A percentile compares a stretch with the other conserved stretches of the same genome.
phyloP scores from a whole-genome alignment of 2,113 vertebrate genomes.

The Gymnorhina tibicen region DNA sequence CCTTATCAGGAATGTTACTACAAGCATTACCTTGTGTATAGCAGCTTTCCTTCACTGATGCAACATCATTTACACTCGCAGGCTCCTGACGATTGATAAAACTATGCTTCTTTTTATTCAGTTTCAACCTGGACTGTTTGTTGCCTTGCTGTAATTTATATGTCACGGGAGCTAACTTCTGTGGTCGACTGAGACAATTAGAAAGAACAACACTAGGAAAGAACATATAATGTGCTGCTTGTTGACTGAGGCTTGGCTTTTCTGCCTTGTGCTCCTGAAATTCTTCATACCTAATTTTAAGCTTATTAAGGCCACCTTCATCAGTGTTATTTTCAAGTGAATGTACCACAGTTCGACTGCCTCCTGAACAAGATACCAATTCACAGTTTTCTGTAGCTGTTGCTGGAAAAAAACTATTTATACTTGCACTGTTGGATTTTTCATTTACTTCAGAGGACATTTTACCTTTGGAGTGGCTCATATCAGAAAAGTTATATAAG shows the following conservation, averaged over 20 bases:
- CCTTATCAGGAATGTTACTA: constrained; percentile 70
- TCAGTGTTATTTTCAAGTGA: constrained; percentile 73
- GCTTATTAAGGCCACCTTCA: constrained; percentile 88
- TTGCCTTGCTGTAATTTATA: constrained; percentile 79
- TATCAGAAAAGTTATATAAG: constrained; percentile 83
- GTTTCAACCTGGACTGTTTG: constrained; percentile 83
- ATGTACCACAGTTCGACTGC: constrained; percentile 69
- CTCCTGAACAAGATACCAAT: constrained; percentile 70
- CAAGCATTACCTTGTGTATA: constrained; percentile 68
- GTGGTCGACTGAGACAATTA: constrained; percentile 89
- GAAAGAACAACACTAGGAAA: constrained; percentile 98
- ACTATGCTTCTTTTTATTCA: constrained; percentile 80
- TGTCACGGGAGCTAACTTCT: constrained; percentile 81
- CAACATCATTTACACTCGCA: constrained; percentile 49
- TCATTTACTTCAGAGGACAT: constrained; percentile 78
- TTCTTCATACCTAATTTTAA: constrained; percentile 97
- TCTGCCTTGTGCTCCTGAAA: constrained; percentile 95
- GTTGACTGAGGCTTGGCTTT: constrained; percentile 89
- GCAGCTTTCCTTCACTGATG: constrained; percentile 68
- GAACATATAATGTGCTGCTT: constrained; percentile 97
- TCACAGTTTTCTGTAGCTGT: constrained; percentile 76
- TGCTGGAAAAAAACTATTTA: constrained; percentile 71
- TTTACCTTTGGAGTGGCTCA: constrained; percentile 83
- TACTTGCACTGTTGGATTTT: constrained; percentile 74
- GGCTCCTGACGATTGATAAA: constrained; percentile 68